phyloP scores from a whole-genome alignment of 2,797 vertebrate species.

The Amphiprion clarkii region DNA sequence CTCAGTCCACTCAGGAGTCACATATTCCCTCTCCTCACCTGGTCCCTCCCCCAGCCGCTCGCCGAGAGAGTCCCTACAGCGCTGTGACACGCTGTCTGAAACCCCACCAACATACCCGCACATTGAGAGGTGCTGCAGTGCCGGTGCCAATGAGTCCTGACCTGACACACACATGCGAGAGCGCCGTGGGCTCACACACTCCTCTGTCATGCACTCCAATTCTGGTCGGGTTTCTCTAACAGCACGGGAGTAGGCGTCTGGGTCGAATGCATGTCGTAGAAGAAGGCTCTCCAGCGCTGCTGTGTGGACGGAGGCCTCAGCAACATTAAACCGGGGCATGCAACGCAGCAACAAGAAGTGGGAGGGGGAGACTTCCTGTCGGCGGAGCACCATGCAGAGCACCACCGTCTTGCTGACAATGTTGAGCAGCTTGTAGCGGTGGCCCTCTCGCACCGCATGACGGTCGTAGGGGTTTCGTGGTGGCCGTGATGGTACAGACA shows the following conservation, averaged over 20 bases:
- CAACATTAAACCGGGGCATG: constrained; percentile 94
- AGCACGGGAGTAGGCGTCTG: constrained; percentile 94
- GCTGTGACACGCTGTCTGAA: constrained; percentile 71
- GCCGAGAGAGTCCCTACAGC: constrained; percentile 85
- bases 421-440: constrained; percentile 97
- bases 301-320: constrained; percentile 91
- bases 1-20: constrained; percentile 93
- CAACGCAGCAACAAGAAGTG: constrained; percentile 95
- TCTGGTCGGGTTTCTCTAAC: constrained; percentile 94
- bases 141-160: constrained; percentile 85
- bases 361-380: constrained; percentile 91
- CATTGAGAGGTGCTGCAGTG: constrained; percentile 88
- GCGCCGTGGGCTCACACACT: constrained; percentile 90
- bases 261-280: constrained; percentile 91
- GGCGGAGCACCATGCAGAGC: constrained; percentile 94
- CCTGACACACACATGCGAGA: constrained; percentile 88
- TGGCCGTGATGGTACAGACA: constrained; percentile 93
- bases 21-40: constrained; percentile 90
- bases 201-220: constrained; percentile 88
- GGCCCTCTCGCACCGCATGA: constrained; percentile 94
- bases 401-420: constrained; percentile 99
- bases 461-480: constrained; percentile 95
- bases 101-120: constrained; percentile 84
- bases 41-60: constrained; percentile 80
- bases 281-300: constrained; percentile 90